These are phyloP conservation scores for Fulica atra DNA, from an alignment of 2,113 vertebrate genomes.

Conservation along the genomic window DNA sequence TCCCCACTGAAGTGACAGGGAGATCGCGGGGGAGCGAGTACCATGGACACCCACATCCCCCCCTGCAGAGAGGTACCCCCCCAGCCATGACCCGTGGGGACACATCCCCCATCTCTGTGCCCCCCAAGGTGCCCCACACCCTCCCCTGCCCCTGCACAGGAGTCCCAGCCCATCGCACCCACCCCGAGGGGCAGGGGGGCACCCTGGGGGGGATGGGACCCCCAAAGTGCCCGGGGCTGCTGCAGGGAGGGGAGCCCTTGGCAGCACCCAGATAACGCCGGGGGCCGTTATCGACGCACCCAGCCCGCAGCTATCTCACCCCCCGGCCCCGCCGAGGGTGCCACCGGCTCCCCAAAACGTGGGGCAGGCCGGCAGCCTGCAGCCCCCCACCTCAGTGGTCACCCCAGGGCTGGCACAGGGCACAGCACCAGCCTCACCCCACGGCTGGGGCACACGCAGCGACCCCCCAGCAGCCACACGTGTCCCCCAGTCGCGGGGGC, in stretches of 20 bases:
- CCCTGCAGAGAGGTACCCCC: not conserved
- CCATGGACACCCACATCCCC: fast-evolving
- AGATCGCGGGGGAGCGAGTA: fast-evolving
- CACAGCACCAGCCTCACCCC: not conserved
- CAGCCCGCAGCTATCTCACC: not conserved
- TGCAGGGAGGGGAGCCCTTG: not conserved
- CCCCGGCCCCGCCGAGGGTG: not conserved
- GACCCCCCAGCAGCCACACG: not conserved
- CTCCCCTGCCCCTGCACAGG: not conserved
- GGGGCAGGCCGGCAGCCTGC: not conserved
- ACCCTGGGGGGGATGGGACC: not conserved
- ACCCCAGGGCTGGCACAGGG: not conserved
- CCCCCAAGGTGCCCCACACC: fast-evolving
- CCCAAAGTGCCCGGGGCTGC: not conserved
- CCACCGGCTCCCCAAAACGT: fast-evolving
- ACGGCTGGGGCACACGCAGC: fast-evolving
- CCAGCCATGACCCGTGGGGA: fast-evolving
- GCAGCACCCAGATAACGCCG: not conserved
- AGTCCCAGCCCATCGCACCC: not conserved
- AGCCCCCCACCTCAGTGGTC: not conserved
- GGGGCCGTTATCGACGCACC: not conserved
- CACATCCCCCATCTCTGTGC: not conserved
- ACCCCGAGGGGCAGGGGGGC: fast-evolving
- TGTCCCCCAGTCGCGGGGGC: fast-evolving
- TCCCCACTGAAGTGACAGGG: not conserved